Percentiles rank a stretch among this genome's conserved stretches.
Evolutionary conservation across 2,113 vertebrate genomes (phyloP).

Genomic region (Odocoileus hemionus): DNA sequence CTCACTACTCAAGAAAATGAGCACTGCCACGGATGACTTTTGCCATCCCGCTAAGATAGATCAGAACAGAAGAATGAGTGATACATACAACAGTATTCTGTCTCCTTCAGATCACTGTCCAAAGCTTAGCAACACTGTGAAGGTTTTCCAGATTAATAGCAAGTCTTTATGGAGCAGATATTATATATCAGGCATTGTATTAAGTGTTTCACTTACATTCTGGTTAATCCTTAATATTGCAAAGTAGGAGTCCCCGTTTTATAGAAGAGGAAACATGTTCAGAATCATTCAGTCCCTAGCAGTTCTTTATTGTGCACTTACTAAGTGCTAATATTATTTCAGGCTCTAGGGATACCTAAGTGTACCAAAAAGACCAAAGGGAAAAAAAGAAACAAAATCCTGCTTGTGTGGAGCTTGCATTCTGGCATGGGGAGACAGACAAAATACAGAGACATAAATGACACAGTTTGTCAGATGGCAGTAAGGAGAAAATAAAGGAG

Average conservation of each 20-base stretch:
- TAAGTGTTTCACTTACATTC: not conserved
- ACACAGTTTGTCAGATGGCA: not conserved
- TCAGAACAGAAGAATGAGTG: not conserved
- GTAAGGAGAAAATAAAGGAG: not conserved
- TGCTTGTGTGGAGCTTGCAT: not conserved
- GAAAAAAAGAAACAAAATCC: not conserved
- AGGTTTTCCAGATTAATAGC: not conserved
- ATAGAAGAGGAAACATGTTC: not conserved
- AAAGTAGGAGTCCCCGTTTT: not conserved
- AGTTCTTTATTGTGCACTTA: not conserved
- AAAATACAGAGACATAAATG: not conserved
- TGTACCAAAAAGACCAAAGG: not conserved
- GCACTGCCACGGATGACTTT: not conserved
- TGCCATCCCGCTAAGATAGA: not conserved
- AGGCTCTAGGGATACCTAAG: not conserved
- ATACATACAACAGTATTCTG: not conserved
- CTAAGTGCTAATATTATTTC: not conserved
- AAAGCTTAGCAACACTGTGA: not conserved
- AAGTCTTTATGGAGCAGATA: not conserved
- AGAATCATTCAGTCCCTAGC: not conserved
- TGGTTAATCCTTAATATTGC: not conserved
- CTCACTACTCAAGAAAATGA: conserved; percentile 37
- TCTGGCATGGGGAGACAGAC: not conserved
- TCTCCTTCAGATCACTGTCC: not conserved
- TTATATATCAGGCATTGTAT: not conserved